Evolutionary conservation across 1,140 invertebrate genomes (phyloP).

Genomic region (Theocolax elegans): DNA sequence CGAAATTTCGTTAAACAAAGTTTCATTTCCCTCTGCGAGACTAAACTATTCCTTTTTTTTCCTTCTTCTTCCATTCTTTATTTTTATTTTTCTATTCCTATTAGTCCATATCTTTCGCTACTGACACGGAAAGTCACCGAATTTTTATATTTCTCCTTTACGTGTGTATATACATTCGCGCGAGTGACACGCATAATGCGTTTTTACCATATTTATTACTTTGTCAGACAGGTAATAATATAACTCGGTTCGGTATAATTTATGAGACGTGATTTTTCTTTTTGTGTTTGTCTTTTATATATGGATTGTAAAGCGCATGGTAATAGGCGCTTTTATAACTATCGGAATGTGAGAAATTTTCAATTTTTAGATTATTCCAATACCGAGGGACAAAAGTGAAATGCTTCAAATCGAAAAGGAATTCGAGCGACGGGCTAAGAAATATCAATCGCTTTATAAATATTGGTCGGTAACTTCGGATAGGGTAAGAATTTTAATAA

Average conservation of each 20-base stretch:
- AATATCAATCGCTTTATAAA: slow-evolving; percentile 49
- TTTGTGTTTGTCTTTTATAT: background rate
- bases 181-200: background rate
- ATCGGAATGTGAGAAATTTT: background rate
- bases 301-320: too few relatives aligned
- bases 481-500: slow-evolving; percentile 42
- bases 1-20: slow-evolving; percentile 17
- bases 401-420: slow-evolving; percentile 39
- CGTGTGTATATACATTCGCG: background rate
- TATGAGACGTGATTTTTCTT: background rate
- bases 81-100: slow-evolving; percentile 8
- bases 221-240: background rate
- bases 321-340: background rate
- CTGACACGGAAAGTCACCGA: slow-evolving; percentile 4
- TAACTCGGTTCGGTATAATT: background rate
- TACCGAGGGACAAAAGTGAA: slow-evolving; percentile 39
- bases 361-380: slow-evolving; percentile 38
- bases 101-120: background rate
- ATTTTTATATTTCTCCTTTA: background rate
- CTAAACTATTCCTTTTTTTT: background rate
- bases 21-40: slow-evolving; percentile 1
- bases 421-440: slow-evolving; percentile 43
- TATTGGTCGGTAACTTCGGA: slow-evolving; percentile 48
- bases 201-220: slow-evolving; percentile 9
- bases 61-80: slow-evolving; percentile 6